Evolutionary conservation across 2,888 invertebrate genomes (phyloP), one percentile per base, ranked within the genome.

Genomic region (Nomada fucata): DNA sequence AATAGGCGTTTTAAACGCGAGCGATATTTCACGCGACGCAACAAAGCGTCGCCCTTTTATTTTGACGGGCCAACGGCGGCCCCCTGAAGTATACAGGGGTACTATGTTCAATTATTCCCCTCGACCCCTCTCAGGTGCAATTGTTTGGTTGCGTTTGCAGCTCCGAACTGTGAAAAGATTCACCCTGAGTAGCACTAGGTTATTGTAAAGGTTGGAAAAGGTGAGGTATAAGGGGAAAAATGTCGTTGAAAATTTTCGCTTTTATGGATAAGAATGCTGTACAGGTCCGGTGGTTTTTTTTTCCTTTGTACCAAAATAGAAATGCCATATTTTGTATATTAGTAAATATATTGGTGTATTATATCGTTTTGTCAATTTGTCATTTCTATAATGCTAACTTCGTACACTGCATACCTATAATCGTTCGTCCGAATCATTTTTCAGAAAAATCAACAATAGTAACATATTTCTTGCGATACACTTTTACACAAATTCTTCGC

Each of bases 11-110:
- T 71, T 53, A 81, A 83, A 87, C 80, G 76, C 67, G 63, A 67
- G 42, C 81, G 78, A 88, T 88, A 88, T 88, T 88, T 88, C 88
- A 88, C 76, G 47, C 53, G 67, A 7, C 20, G 15, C n/a, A 86
- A 81, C 86, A 87, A 84, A 67, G 77, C 73, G 44, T 5, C 20
- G 36, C 29, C 77, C 68, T 86, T 88, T 86, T 88, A 86, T 86
- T 88, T 82, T 77, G 81, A 81, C 81, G 82, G 60, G 50, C 55
- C 70, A 63, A 83, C 53, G 53, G 36, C 23, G 57, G 23, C 26
- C 57, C 57, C 23, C 20, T 15, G 29, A 11, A 71, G 73, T 76
- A 78, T 75, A 57, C 69, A 75, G 74, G 86, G 87, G 76, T 77
- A 76, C 73, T 79, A 59, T 83, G 83, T 83, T 79, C 87, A 64